phyloP scores from a whole-genome alignment of 1,140 invertebrate genomes.

The Gryon sp. region DNA sequence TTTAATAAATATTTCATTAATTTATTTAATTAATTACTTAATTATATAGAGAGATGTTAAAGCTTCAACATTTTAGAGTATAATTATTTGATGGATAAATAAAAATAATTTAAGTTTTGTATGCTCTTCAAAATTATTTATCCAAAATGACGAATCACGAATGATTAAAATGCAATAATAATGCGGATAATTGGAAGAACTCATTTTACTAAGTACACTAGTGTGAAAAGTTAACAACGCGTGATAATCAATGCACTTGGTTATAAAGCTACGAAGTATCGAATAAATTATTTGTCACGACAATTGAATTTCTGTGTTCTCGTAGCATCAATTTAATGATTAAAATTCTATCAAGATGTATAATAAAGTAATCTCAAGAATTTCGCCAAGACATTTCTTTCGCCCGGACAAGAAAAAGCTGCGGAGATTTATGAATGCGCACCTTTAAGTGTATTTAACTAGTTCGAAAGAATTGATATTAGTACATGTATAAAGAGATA shows the following conservation, averaged over 20 bases:
- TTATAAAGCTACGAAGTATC: conserved; percentile 19
- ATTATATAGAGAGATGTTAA: too few relatives aligned
- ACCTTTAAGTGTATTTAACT: conserved; percentile 32
- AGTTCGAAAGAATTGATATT: conserved; percentile 25
- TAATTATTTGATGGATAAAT: too few relatives aligned
- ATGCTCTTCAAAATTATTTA: too few relatives aligned
- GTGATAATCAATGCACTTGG: conserved; percentile 35
- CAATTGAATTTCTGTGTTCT: conserved; percentile 15
- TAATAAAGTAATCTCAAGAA: conserved; percentile 29
- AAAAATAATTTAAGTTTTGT: too few relatives aligned
- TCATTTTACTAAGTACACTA: conserved; percentile 45
- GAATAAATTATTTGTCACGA: conserved; percentile 20
- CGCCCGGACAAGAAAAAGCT: conserved; percentile 1
- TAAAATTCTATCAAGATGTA: conserved; percentile 30
- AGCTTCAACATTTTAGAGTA: too few relatives aligned
- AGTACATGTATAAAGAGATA: conserved; percentile 35
- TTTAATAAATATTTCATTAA: too few relatives aligned
- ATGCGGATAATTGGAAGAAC: conserved; percentile 44
- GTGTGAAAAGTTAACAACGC: conserved; percentile 28
- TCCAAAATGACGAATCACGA: too few relatives aligned
- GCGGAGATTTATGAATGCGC: conserved; percentile 24
- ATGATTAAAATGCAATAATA: conserved; percentile 46
- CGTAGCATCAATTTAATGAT: conserved; percentile 40
- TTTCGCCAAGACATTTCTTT: conserved; percentile 27
- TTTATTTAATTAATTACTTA: too few relatives aligned